phyloP scores from a whole-genome alignment of 2,888 invertebrate species.

The Dione juno region DNA sequence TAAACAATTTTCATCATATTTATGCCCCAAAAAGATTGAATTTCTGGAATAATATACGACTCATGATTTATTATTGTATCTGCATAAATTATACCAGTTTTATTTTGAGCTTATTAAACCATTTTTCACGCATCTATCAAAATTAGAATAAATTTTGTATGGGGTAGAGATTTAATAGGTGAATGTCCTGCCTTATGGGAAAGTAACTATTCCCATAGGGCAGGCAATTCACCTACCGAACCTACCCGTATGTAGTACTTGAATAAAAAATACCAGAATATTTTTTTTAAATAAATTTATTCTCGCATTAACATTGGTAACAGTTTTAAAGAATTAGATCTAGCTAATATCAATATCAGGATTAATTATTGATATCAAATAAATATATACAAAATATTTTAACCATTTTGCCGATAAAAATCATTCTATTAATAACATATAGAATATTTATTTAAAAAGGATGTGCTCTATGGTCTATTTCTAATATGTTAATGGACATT shows the following conservation, averaged over 20 bases:
- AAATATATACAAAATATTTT: conserved; percentile 42
- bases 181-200: too few species aligned
- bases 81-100: too few species aligned
- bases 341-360: conserved; percentile 51
- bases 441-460: conserved; percentile 21
- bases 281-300: conserved; percentile 65
- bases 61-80: too few species aligned
- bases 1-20: too few species aligned
- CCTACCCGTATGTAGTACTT: not conserved
- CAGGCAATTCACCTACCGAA: too few species aligned
- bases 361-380: conserved; percentile 47
- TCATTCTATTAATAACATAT: conserved; percentile 21
- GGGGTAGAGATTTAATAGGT: too few species aligned
- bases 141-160: too few species aligned
- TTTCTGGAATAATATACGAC: too few species aligned
- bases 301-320: conserved; percentile 67
- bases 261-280: conserved; percentile 34
- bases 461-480: conserved; percentile 4
- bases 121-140: too few species aligned
- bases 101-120: too few species aligned
- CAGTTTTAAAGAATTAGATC: conserved; percentile 60
- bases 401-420: conserved; percentile 27
- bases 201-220: too few species aligned
- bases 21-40: too few species aligned
- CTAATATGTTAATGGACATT: conserved; percentile 39